These are phyloP conservation scores for Sparus aurata DNA, from an alignment of 2,797 vertebrate genomes.

Conservation along the genomic window DNA sequence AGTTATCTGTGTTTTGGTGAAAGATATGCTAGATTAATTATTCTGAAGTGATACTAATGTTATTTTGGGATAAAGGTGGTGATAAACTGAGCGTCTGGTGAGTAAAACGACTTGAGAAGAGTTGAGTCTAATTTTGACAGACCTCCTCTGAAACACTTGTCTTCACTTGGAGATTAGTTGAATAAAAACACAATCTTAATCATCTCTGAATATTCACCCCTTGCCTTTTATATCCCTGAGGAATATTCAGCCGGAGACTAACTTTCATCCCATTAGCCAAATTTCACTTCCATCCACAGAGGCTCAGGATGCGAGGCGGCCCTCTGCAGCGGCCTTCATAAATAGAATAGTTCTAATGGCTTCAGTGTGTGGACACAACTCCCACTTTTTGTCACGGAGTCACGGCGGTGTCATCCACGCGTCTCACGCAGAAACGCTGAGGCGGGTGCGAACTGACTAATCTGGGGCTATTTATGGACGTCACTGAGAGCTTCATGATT, in stretches of 20 bases:
- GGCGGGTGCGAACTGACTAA: constrained; percentile 60
- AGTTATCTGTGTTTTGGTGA: too few species aligned
- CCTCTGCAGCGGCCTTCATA: constrained; percentile 6
- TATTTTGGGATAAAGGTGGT: too few species aligned
- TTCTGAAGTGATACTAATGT: too few species aligned
- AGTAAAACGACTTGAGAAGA: too few species aligned
- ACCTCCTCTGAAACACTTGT: not conserved
- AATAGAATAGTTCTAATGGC: constrained; percentile 20
- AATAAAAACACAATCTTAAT: constrained; percentile 35
- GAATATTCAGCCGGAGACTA: constrained; percentile 19
- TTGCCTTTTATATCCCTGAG: constrained; percentile 3
- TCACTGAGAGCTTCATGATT: constrained; percentile 67
- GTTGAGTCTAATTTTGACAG: too few species aligned
- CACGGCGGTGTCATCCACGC: constrained; percentile 48
- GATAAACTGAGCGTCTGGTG: too few species aligned
- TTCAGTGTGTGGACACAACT: constrained; percentile 41
- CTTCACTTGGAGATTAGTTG: not conserved
- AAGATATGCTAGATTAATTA: too few species aligned
- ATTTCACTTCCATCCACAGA: constrained; percentile 34
- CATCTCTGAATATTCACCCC: constrained; percentile 12
- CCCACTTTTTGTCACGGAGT: constrained; percentile 45
- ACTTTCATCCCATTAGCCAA: constrained; percentile 31
- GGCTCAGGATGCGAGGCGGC: constrained; percentile 5
- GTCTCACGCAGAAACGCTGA: constrained; percentile 60
- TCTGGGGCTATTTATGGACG: constrained; percentile 70